Percentiles rank a stretch among this genome's conserved stretches.
phyloP scores from a whole-genome alignment of 2,113 vertebrate genomes.

The Leptobrachium leishanense region DNA sequence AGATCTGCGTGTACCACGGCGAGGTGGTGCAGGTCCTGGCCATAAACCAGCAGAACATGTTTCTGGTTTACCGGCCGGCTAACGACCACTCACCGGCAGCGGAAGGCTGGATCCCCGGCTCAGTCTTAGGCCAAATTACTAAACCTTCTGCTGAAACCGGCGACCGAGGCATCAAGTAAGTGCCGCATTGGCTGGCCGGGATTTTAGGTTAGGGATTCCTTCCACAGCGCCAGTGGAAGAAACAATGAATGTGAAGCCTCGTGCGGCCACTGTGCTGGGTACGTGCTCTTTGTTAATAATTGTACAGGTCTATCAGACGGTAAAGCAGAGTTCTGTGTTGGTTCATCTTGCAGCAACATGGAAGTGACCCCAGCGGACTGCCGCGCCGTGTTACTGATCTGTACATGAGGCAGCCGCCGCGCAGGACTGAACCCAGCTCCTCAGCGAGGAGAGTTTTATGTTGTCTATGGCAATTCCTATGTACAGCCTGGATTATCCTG shows the following conservation, averaged over 20 bases:
- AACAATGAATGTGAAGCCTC: conserved; percentile 60
- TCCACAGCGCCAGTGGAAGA: conserved; percentile 65
- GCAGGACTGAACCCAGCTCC: conserved; percentile 75
- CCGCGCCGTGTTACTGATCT: conserved; percentile 73
- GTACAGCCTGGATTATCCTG: conserved; percentile 80
- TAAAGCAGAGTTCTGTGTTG: conserved; percentile 66
- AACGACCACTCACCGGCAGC: conserved; percentile 88
- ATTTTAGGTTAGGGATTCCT: conserved; percentile 58
- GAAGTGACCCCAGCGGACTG: conserved; percentile 82
- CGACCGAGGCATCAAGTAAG: conserved; percentile 98
- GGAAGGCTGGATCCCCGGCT: conserved; percentile 96
- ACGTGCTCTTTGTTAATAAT: conserved; percentile 34
- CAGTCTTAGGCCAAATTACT: conserved; percentile 80
- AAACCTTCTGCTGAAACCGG: conserved; percentile 84
- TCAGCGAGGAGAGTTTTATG: conserved; percentile 80
- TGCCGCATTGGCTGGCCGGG: conserved; percentile 73
- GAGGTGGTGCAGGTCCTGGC: conserved; percentile 93
- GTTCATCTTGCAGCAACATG: conserved; percentile 73
- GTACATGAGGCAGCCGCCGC: conserved; percentile 67
- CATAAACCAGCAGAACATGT: conserved; percentile 98
- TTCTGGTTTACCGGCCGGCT: conserved; percentile 90
- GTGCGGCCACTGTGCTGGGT: conserved; percentile 57
- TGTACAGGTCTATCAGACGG: conserved; percentile 59
- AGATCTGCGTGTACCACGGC: conserved; percentile 91
- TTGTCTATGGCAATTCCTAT: conserved; percentile 90